Evolutionary conservation across 1,140 invertebrate genomes (phyloP), one percentile per base, ranked within the genome.

Genomic region (Eupeodes corollae): DNA sequence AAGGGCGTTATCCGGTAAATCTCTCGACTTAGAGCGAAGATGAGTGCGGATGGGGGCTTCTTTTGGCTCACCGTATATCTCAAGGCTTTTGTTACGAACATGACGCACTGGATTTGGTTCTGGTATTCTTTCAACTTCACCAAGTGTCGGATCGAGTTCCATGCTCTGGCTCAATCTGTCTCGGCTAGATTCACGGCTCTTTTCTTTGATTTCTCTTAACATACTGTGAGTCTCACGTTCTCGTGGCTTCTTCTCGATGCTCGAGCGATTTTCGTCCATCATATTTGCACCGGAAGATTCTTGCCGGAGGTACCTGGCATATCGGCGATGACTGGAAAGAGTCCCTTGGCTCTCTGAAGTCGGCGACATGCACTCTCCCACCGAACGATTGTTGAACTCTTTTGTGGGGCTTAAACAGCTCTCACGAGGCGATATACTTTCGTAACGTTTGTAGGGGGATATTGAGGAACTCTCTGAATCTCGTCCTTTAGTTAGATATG

Each of bases 231-330:
- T 78, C 56, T 79, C 78, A 30, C 76, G 56, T 57, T 80, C 78
- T 33, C 76, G 71, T 52, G 77, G 79, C 52, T 82, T 82, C 50
- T 82, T 82, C 46, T 84, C 80, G 47, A 82, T 82, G 1, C 75
- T 70, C 52, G 79, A 79, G n/a, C 74, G 67, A 59, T 76, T 83
- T 50, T 84, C 82, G 51, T 84, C 82, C 35, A 76, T 64, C 0
- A 81, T 78, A 10, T 11, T 15, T 12, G 16, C 15, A 12, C 32
- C 32, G 5, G 6, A 6, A 34, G 32, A 14, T 59, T 88, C 84
- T 0, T 84, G 82, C 11, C 84, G 70, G 43, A 86, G 63, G 61
- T 86, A 86, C 49, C 83, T 71, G 12, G 83, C 86, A 35, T 83
- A 76, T 47, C 79, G 71, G 21, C 78, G 74, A 49, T 74, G 75